Base-by-base conservation (phyloP, 2,888 invertebrate genomes). In the Gisinianus flammeolus region DNA sequence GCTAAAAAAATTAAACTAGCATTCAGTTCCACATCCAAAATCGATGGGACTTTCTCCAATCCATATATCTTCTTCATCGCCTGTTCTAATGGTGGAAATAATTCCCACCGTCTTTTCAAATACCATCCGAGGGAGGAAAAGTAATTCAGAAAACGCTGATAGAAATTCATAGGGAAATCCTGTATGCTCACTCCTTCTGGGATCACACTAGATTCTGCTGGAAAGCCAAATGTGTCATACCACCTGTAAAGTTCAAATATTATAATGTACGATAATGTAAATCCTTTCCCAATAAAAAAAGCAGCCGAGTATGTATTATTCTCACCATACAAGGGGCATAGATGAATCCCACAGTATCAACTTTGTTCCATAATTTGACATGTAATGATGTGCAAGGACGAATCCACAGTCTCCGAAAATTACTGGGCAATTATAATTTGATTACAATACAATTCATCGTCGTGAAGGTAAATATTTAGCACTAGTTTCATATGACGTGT, bases 351-450 rank as follows among this genome's bases (percentile, higher is more conserved):
- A 79, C 0, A 78, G 26, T 5, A 80, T 66, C 4, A 79, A 76
- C 12, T 77, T 75, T 16, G 77, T 56, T 0, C 77, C 75, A 3
- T 31, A 22, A 30, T 30, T 30, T 22, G 62, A 74, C n/a, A 69
- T 68, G 12, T 80, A 76, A 22, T 33, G 69, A n/a, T 78, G 75
- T 8, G 77, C 79, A 0, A 82, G 64, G 35, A 68, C 75, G 24
- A 67, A 79, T 0, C 80, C 82, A 76, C 82, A 80, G 31, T 82
- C 82, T 10, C 80, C 81, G 64, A 82, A 82, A 19, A 81, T n/a
- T n/a, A n/a, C n/a, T n/a, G n/a, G n/a, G n/a, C n/a, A n/a, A n/a
- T n/a, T n/a, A n/a, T n/a, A n/a, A n/a, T n/a, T n/a, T n/a, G n/a
- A n/a, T n/a, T n/a, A n/a, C n/a, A n/a, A n/a, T n/a, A n/a, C n/a